A percentile compares a stretch with the other conserved stretches of the same genome.
phyloP scores from a whole-genome alignment of 2,113 vertebrate species.

The Anhinga anhinga region DNA sequence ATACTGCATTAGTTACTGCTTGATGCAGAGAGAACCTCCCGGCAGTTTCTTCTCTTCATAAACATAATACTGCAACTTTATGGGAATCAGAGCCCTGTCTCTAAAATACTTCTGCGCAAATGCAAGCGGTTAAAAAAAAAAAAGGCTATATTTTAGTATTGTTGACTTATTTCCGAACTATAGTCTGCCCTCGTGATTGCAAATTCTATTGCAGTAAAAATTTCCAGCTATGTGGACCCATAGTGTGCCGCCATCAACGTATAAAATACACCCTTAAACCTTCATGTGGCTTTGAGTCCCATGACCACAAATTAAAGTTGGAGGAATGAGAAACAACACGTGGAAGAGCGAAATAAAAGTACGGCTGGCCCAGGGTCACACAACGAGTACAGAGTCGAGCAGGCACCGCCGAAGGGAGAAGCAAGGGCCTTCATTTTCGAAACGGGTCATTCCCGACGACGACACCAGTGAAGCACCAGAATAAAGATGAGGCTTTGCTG shows the following conservation, averaged over 20 bases:
- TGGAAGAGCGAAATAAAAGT: neutral
- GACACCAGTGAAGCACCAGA: neutral
- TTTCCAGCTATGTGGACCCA: neutral
- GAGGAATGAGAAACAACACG: neutral
- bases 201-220: neutral
- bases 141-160: neutral
- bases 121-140: neutral
- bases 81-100: neutral
- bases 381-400: neutral
- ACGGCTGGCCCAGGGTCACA: neutral
- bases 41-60: neutral
- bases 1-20: neutral
- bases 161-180: neutral
- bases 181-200: neutral
- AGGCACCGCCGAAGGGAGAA: neutral
- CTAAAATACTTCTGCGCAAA: neutral
- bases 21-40: neutral
- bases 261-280: neutral
- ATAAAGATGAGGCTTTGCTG: neutral
- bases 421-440: neutral
- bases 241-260: neutral
- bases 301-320: neutral
- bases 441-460: rapidly evolving
- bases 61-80: neutral
- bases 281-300: neutral